A percentile compares a stretch with the other conserved stretches of the same genome.
phyloP scores from a whole-genome alignment of 2,888 invertebrate genomes.

The Metacarcinus magister region DNA sequence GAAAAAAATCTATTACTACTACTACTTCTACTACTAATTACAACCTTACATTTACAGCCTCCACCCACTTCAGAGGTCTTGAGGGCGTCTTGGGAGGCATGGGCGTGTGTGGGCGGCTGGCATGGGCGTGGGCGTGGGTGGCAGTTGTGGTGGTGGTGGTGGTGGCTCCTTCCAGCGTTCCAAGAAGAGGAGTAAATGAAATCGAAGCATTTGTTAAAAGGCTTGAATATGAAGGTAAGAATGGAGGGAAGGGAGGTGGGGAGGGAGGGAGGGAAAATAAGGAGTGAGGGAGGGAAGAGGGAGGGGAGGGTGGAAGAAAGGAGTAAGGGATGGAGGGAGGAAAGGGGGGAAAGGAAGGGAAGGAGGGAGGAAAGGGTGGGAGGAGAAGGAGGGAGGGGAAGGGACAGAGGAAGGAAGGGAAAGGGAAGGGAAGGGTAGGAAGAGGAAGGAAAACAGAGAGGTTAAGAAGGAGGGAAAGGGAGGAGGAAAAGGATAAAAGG shows the following conservation, averaged over 20 bases:
- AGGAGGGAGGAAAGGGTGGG: background rate
- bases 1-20: constrained; percentile 11
- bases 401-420: background rate
- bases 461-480: too few species aligned
- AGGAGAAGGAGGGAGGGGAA: background rate
- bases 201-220: constrained; percentile 67
- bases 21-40: constrained; percentile 15
- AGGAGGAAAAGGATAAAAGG: too few species aligned
- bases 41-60: background rate
- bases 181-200: background rate
- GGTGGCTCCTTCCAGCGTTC: background rate
- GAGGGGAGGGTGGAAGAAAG: background rate
- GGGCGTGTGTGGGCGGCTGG: constrained; percentile 29
- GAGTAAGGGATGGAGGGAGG: background rate
- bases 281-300: background rate
- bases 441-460: too few species aligned
- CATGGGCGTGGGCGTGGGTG: constrained; percentile 1
- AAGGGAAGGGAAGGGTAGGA: background rate
- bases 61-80: background rate
- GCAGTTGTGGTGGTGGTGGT: background rate
- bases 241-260: background rate
- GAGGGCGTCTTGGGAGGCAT: background rate
- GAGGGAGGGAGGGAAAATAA: background rate
- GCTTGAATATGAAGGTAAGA: constrained; percentile 65
- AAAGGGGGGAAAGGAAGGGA: background rate